These are phyloP conservation scores for Drosophila baimaii DNA, from an alignment of 1,140 invertebrate species.

Conservation along the genomic window DNA sequence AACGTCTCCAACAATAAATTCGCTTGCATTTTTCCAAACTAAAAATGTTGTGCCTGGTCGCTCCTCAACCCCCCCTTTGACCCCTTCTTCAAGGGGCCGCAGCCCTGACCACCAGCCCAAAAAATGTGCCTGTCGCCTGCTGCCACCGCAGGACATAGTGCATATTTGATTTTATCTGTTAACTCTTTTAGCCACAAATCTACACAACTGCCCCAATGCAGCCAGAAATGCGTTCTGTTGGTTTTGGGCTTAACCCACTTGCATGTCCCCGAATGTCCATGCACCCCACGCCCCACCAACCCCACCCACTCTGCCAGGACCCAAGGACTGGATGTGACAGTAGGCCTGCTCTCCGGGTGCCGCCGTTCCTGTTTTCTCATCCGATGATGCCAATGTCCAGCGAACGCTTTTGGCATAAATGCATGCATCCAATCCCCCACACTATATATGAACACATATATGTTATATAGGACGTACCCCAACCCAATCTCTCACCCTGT, in stretches of 20 bases:
- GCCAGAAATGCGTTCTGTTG: slow-evolving; percentile 54
- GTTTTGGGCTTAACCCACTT: slow-evolving; percentile 30
- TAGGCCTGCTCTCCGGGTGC: slow-evolving; percentile 17
- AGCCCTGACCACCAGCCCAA: slow-evolving; percentile 7
- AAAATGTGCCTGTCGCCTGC: slow-evolving; percentile 58
- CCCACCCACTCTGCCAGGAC: slow-evolving; percentile 5
- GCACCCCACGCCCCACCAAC: neutral
- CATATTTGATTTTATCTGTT: slow-evolving; percentile 82
- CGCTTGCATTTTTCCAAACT: slow-evolving; percentile 67
- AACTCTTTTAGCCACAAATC: slow-evolving; percentile 82
- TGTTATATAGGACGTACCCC: slow-evolving; percentile 8
- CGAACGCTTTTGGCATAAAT: slow-evolving; percentile 69
- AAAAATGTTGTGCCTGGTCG: slow-evolving; percentile 67
- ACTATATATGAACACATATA: slow-evolving; percentile 3
- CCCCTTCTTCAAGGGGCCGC: neutral
- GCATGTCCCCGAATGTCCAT: slow-evolving; percentile 7
- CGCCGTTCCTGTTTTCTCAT: slow-evolving; percentile 40
- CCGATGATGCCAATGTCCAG: slow-evolving; percentile 68
- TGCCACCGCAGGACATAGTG: slow-evolving; percentile 70
- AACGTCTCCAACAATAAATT: slow-evolving; percentile 80
- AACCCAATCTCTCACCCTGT: slow-evolving; percentile 8
- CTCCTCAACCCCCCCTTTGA: neutral
- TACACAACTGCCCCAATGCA: slow-evolving; percentile 71
- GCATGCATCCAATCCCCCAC: slow-evolving; percentile 54
- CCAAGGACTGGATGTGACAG: slow-evolving; percentile 65